phyloP scores from a whole-genome alignment of 2,888 invertebrate genomes.

The Xestia ashworthii region DNA sequence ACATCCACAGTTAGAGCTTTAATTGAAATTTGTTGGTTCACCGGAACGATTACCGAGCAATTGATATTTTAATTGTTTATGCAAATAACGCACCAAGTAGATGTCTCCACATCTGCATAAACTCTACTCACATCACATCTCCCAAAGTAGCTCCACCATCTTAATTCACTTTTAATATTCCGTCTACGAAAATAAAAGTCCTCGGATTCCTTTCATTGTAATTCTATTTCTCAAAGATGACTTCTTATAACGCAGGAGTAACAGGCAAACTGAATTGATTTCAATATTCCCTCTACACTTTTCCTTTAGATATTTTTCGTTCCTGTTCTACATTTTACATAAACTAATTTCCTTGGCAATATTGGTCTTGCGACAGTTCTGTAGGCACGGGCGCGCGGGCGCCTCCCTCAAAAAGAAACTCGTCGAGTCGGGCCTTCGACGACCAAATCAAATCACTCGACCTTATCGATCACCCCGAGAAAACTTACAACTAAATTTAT shows the following conservation, averaged over 20 bases:
- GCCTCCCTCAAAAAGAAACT: slow-evolving; percentile 87
- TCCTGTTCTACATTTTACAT: slow-evolving; percentile 90
- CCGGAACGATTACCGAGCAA: slow-evolving; percentile 76
- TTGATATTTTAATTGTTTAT: slow-evolving; percentile 81
- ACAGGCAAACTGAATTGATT: slow-evolving; percentile 85
- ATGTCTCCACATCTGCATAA: slow-evolving; percentile 47
- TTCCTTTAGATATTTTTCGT: slow-evolving; percentile 87
- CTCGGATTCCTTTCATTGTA: slow-evolving; percentile 69
- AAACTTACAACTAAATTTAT: slow-evolving; percentile 87
- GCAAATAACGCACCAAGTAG: slow-evolving; percentile 67
- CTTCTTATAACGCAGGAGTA: slow-evolving; percentile 78
- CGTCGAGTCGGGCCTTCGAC: slow-evolving; percentile 82
- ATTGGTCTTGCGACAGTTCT: slow-evolving; percentile 90
- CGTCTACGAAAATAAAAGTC: slow-evolving; percentile 55
- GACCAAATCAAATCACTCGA: slow-evolving; percentile 90
- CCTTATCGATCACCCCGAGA: slow-evolving; percentile 87
- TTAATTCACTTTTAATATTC: slow-evolving; percentile 58
- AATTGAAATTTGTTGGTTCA: slow-evolving; percentile 80
- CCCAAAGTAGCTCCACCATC: slow-evolving; percentile 22
- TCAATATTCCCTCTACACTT: slow-evolving; percentile 86
- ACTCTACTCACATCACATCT: slow-evolving; percentile 29
- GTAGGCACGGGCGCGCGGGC: slow-evolving; percentile 86
- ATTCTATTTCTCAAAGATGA: slow-evolving; percentile 79
- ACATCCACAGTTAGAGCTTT: slow-evolving; percentile 76
- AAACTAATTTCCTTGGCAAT: slow-evolving; percentile 91